phyloP scores from a whole-genome alignment of 2,797 vertebrate genomes.

The Pseudotriccus pelzelni region DNA sequence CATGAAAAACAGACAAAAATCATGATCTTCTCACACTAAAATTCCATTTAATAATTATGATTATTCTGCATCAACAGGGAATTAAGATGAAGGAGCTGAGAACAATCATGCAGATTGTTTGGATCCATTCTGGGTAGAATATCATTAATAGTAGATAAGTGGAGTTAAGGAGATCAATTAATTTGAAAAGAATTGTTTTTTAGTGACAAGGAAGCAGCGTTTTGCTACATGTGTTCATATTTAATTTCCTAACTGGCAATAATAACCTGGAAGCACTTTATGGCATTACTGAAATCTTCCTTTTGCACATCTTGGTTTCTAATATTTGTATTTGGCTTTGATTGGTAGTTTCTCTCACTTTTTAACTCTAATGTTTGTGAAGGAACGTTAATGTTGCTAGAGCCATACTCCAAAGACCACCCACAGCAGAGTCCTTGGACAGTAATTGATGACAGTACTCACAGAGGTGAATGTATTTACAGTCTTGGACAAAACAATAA shows the following conservation, averaged over 20 bases:
- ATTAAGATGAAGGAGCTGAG: background rate
- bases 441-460: background rate
- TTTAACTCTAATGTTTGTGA: background rate
- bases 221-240: background rate
- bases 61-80: background rate
- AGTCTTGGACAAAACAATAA: background rate
- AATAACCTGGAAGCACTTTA: background rate
- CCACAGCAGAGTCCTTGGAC: background rate
- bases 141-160: background rate
- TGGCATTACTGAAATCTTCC: background rate
- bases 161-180: background rate
- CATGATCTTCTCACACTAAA: background rate
- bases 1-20: background rate
- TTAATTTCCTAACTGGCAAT: background rate
- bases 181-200: background rate
- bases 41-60: background rate
- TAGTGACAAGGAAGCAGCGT: background rate
- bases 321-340: background rate
- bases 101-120: background rate
- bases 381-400: background rate
- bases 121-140: background rate
- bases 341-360: background rate
- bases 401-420: background rate
- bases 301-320: background rate
- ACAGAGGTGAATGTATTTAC: background rate